Percentiles rank a stretch among this genome's conserved stretches.
Evolutionary conservation across 2,888 invertebrate genomes (phyloP).

Genomic region (Philereme vetulata): DNA sequence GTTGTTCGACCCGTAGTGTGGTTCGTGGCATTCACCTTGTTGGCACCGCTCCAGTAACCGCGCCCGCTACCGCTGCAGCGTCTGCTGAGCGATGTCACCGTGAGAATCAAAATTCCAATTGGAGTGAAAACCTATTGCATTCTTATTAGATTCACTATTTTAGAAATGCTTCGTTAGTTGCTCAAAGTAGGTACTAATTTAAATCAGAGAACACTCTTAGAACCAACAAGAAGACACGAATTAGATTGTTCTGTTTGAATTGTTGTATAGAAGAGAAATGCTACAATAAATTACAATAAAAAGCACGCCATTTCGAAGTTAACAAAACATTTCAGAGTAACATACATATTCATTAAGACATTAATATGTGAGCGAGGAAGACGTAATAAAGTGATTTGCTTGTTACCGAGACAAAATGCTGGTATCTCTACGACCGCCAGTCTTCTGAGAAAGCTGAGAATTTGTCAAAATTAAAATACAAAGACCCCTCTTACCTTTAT

Average conservation of each 20-base stretch:
- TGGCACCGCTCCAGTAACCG: slow-evolving; percentile 66
- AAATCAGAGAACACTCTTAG: neutral
- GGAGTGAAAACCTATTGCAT: neutral
- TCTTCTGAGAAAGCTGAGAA: slow-evolving; percentile 68
- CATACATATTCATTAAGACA: slow-evolving; percentile 36
- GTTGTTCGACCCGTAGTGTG: slow-evolving; percentile 71
- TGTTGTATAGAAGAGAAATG: slow-evolving; percentile 26
- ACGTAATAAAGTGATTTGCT: slow-evolving; percentile 35
- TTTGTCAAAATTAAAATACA: slow-evolving; percentile 79
- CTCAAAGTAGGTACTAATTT: neutral
- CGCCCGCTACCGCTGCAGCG: slow-evolving; percentile 41
- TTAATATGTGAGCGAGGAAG: slow-evolving; percentile 35
- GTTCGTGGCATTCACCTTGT: slow-evolving; percentile 83
- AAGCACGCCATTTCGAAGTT: slow-evolving; percentile 29
- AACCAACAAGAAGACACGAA: neutral
- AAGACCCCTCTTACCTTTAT: slow-evolving; percentile 60
- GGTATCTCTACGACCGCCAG: slow-evolving; percentile 36
- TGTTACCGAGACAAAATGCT: slow-evolving; percentile 32
- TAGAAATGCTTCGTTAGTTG: neutral
- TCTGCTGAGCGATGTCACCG: slow-evolving; percentile 10
- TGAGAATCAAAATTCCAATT: slow-evolving; percentile 10
- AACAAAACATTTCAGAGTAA: slow-evolving; percentile 33
- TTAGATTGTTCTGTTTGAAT: slow-evolving; percentile 19
- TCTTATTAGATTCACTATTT: slow-evolving; percentile 10
- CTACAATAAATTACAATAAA: slow-evolving; percentile 28